These are phyloP conservation scores for Acrocephalus kingi DNA, from an alignment of 2,113 vertebrate species.

Conservation along the genomic window DNA sequence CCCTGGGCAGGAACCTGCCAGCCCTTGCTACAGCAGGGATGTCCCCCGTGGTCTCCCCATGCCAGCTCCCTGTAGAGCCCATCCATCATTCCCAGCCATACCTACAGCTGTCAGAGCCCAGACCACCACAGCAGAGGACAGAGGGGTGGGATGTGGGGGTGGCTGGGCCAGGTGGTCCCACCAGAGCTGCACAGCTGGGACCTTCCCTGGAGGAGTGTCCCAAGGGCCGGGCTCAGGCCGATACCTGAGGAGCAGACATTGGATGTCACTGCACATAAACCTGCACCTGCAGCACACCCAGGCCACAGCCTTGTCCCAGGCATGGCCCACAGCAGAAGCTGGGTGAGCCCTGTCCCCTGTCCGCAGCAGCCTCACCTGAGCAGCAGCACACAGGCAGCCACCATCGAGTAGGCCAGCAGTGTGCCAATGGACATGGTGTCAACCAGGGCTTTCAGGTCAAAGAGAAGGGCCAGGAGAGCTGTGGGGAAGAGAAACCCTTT, in stretches of 20 bases:
- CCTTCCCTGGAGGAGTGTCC: background rate
- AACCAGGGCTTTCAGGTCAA: slow-evolving; percentile 84
- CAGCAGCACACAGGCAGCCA: slow-evolving; percentile 85
- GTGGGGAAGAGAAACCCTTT: background rate
- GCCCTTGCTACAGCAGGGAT: background rate
- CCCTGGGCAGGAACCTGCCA: background rate
- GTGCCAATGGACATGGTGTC: slow-evolving; percentile 88
- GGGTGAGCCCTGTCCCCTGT: background rate
- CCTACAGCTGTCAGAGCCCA: slow-evolving; percentile 35
- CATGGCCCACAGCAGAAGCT: background rate
- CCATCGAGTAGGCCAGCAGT: slow-evolving; percentile 85
- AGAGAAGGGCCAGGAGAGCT: slow-evolving; percentile 86
- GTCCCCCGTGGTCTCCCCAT: accelerated
- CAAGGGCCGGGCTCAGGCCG: background rate
- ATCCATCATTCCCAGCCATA: background rate
- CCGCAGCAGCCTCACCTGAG: slow-evolving; percentile 76
- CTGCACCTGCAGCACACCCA: background rate
- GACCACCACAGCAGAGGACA: slow-evolving; percentile 71
- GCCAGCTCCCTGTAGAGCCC: background rate
- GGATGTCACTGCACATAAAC: background rate
- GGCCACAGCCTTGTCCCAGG: background rate
- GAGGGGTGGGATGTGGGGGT: slow-evolving; percentile 42
- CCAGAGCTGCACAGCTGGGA: background rate
- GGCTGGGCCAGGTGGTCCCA: slow-evolving; percentile 56
- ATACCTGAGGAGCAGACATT: slow-evolving; percentile 68